Evolutionary conservation across 1,140 invertebrate species (phyloP).

Genomic region (Pygmarrhopalites habei): DNA sequence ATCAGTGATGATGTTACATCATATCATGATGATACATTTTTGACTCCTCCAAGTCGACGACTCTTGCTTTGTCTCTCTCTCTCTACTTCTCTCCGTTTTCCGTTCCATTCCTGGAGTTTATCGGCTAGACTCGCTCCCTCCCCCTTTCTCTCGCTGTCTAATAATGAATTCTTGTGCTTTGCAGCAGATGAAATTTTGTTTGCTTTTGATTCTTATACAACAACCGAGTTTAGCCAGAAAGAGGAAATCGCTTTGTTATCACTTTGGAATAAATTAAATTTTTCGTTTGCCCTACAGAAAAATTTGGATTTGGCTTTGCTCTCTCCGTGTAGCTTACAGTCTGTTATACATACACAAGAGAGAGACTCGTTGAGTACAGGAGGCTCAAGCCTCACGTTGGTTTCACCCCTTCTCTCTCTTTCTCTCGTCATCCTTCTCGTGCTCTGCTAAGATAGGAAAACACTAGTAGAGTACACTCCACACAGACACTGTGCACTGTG

Average conservation of each 20-base stretch:
- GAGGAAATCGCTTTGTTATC: slow-evolving; percentile 38
- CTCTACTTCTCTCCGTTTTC: background rate
- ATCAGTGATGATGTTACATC: background rate
- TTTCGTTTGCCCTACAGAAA: slow-evolving; percentile 38
- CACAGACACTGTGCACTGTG: too few species aligned
- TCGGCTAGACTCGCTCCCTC: too few species aligned
- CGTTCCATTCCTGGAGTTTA: background rate
- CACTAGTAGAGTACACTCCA: background rate
- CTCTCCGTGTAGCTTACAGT: too few species aligned
- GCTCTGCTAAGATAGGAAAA: slow-evolving; percentile 8
- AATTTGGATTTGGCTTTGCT: slow-evolving; percentile 24
- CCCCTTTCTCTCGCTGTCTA: background rate
- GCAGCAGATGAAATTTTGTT: slow-evolving; percentile 22
- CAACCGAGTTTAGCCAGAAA: slow-evolving; percentile 18
- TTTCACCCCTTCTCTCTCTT: slow-evolving; percentile 13
- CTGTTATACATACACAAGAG: too few species aligned
- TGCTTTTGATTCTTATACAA: slow-evolving; percentile 31
- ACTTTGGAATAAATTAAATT: slow-evolving; percentile 40
- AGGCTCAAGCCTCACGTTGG: slow-evolving; percentile 16
- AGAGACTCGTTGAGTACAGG: too few species aligned
- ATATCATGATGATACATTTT: slow-evolving; percentile 1
- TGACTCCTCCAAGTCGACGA: background rate
- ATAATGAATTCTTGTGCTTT: slow-evolving; percentile 23
- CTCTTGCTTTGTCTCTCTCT: background rate
- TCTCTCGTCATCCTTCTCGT: background rate